A percentile compares a stretch with the other conserved stretches of the same genome.
phyloP scores from a whole-genome alignment of 2,888 invertebrate species.

The Dione vanillae region DNA sequence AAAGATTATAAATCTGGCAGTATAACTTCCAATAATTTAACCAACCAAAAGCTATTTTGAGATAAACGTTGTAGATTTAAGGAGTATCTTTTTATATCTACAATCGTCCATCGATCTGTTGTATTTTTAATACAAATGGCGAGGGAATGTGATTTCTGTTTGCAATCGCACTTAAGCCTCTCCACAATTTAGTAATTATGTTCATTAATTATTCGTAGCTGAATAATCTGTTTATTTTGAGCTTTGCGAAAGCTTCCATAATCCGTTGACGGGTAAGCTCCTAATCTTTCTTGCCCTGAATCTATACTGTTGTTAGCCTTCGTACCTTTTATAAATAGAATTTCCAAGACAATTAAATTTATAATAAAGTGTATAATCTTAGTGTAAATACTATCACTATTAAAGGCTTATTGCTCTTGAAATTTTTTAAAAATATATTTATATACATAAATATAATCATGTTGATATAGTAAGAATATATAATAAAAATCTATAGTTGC shows the following conservation, averaged over 20 bases:
- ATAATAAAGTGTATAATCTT: conserved; percentile 2
- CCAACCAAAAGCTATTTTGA: background rate
- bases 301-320: conserved; percentile 12
- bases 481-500: too few species aligned
- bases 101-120: background rate
- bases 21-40: background rate
- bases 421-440: too few species aligned
- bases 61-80: background rate
- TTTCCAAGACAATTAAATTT: background rate
- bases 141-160: conserved; percentile 30
- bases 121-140: conserved; percentile 31
- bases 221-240: conserved; percentile 51
- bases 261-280: conserved; percentile 31
- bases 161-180: conserved; percentile 39
- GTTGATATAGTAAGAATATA: too few species aligned
- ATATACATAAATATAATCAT: too few species aligned
- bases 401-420: background rate
- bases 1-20: too few species aligned
- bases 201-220: conserved; percentile 48
- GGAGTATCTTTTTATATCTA: background rate
- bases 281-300: conserved; percentile 33
- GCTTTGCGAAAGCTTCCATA: conserved; percentile 40
- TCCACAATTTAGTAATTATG: conserved; percentile 44
- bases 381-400: background rate
- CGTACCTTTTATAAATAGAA: conserved; percentile 1